Conservation (phyloP, 2,797 vertebrate genomes). For the Eospalax fontanierii region DNA sequence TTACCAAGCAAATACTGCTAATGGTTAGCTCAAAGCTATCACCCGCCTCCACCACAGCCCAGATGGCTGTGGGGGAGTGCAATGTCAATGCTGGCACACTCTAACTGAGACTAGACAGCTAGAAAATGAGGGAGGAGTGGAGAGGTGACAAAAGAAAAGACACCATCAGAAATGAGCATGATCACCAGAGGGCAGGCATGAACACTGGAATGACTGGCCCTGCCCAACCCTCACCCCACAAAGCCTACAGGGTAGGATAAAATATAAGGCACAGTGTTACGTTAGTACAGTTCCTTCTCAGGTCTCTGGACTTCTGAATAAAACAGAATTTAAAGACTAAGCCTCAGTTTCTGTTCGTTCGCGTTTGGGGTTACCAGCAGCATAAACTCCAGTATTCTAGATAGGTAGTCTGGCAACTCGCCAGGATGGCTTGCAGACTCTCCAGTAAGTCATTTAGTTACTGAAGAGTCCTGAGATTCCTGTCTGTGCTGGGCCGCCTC, state of each 20-base stretch:
- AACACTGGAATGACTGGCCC: background rate
- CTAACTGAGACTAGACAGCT: background rate
- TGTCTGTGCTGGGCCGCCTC: too few relatives aligned
- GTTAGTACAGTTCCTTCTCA: background rate
- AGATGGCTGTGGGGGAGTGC: background rate
- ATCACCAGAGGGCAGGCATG: background rate
- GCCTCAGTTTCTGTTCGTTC: background rate
- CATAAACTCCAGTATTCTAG: background rate
- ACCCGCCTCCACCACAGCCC: background rate
- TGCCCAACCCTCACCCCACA: background rate
- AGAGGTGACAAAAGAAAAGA: background rate
- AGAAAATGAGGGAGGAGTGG: background rate
- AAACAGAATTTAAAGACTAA: background rate
- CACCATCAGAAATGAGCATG: too few relatives aligned
- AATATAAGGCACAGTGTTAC: background rate
- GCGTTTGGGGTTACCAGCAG: background rate
- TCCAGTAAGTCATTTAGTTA: too few relatives aligned
- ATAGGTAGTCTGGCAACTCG: too few relatives aligned
- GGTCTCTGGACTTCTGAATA: background rate
- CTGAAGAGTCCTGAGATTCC: too few relatives aligned
- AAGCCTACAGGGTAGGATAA: background rate
- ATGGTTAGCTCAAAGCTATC: background rate
- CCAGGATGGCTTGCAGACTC: too few relatives aligned
- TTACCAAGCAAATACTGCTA: background rate
- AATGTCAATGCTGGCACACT: background rate